phyloP scores from a whole-genome alignment of 2,888 invertebrate genomes.

The Macaria liturata region DNA sequence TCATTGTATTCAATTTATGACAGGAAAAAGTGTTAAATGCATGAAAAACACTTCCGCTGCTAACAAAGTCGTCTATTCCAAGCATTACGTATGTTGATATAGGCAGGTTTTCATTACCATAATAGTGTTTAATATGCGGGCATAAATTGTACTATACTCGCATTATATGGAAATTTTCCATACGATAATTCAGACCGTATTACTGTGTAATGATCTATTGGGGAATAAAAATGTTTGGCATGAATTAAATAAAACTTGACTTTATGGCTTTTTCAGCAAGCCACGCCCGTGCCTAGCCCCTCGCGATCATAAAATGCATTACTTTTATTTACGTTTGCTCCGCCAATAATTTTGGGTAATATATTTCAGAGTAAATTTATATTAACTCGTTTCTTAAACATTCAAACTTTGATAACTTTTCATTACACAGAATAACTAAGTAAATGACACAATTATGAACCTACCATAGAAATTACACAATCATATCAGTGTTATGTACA shows the following conservation, averaged over 20 bases:
- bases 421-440: no score
- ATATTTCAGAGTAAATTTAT: no score
- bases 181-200: conserved; percentile 15
- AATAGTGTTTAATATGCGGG: conserved; percentile 13
- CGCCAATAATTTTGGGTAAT: no score
- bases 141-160: conserved; percentile 7
- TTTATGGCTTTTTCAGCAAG: no score
- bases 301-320: no score
- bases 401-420: no score
- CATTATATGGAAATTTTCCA: conserved; percentile 7
- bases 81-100: background rate
- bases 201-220: conserved; percentile 35
- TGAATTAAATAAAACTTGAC: background rate
- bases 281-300: no score
- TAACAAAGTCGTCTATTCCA: background rate
- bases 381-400: no score
- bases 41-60: background rate
- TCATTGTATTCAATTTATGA: conserved; percentile 12
- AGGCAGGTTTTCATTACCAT: conserved; percentile 3
- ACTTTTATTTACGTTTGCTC: no score
- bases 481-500: no score
- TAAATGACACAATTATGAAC: no score
- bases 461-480: no score
- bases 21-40: background rate
- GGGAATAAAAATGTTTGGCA: conserved; percentile 43